A percentile compares a stretch with the other conserved stretches of the same genome.
Evolutionary conservation across 2,888 invertebrate genomes (phyloP).

Genomic region (Spilarctia lutea): DNA sequence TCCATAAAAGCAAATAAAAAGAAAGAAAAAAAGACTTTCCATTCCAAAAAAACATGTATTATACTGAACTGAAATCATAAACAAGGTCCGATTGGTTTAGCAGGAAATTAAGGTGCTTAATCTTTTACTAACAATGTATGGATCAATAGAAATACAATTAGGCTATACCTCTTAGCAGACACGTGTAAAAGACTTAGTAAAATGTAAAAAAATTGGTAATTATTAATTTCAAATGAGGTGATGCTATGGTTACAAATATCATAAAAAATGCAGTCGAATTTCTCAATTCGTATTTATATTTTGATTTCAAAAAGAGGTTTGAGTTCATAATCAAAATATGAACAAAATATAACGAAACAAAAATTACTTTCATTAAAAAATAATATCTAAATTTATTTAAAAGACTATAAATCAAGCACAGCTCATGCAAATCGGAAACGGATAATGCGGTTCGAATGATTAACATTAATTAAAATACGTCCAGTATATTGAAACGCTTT

Average conservation of each 20-base stretch:
- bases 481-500: not conserved
- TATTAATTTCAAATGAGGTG: too few relatives aligned
- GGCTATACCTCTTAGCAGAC: not conserved
- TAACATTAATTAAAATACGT: not conserved
- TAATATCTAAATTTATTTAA: not conserved
- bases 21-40: not conserved
- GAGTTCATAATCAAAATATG: too few relatives aligned
- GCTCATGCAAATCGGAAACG: not conserved
- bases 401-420: not conserved
- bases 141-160: not conserved
- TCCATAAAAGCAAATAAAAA: not conserved
- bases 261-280: too few relatives aligned
- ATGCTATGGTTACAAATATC: too few relatives aligned
- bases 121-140: not conserved
- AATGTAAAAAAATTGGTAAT: too few relatives aligned
- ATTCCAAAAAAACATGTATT: not conserved
- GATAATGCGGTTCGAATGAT: not conserved
- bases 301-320: too few relatives aligned
- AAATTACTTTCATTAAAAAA: not conserved
- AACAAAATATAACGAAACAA: not conserved
- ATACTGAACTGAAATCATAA: not conserved
- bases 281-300: too few relatives aligned
- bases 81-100: not conserved
- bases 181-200: not conserved
- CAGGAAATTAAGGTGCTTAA: not conserved